Conservation (phyloP, 2,113 vertebrate genomes). For the Trogon melanurus region DNA sequence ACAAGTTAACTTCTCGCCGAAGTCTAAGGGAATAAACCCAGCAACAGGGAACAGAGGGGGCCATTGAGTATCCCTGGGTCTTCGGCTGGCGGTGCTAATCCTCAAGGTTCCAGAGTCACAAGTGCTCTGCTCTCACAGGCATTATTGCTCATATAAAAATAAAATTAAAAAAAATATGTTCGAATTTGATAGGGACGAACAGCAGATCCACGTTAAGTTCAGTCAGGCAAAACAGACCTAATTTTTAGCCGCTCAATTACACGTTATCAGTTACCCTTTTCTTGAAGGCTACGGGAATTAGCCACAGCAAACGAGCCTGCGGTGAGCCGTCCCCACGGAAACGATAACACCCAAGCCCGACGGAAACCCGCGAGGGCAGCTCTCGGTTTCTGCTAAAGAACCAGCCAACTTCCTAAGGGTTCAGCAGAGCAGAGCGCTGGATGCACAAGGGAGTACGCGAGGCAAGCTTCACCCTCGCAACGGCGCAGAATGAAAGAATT, state of each 20-base stretch:
- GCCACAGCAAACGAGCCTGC: neutral
- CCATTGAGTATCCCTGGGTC: neutral
- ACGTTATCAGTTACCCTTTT: neutral
- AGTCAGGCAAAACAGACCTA: neutral
- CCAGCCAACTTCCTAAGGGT: neutral
- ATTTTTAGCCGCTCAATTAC: neutral
- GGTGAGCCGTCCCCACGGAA: neutral
- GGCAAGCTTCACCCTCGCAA: neutral
- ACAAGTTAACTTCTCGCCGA: accelerated
- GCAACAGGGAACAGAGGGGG: neutral
- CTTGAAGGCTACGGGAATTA: neutral
- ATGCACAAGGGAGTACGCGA: neutral
- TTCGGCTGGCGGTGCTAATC: neutral
- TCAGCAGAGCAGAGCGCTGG: neutral
- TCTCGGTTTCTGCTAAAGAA: neutral
- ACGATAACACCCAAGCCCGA: neutral
- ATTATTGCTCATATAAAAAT: neutral
- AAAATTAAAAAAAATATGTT: neutral
- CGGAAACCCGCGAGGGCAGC: neutral
- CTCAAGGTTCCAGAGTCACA: neutral
- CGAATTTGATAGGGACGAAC: neutral
- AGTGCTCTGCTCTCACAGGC: neutral
- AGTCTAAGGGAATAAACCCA: neutral
- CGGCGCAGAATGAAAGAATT: neutral
- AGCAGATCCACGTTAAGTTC: neutral